These are phyloP conservation scores for Galaxea fascicularis DNA, from an alignment of 92 coral and sea anemone genomes.

Conservation along the genomic window DNA sequence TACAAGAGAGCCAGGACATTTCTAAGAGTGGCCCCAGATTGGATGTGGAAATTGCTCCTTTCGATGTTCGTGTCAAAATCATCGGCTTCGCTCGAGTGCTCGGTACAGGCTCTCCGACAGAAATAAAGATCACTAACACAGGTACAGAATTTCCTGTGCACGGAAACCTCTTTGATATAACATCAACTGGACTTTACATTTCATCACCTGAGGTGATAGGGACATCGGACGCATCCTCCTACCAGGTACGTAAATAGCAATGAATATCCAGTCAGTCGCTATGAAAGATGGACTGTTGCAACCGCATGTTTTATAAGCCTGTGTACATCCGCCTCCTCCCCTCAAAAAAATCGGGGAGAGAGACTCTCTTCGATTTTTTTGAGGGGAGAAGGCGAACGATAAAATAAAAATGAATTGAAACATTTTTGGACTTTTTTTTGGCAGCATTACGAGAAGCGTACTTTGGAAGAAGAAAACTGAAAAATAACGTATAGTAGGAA, in stretches of 20 bases:
- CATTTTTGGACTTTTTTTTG: no score
- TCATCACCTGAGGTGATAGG: slow-evolving; percentile 88
- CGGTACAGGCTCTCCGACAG: slow-evolving; percentile 83
- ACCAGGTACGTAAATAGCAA: slow-evolving; percentile 71
- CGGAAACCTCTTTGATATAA: slow-evolving; percentile 88
- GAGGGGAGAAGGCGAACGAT: no score
- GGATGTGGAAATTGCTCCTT: slow-evolving; percentile 79
- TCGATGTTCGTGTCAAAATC: slow-evolving; percentile 72
- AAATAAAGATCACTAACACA: slow-evolving; percentile 81
- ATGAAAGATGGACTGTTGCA: no score
- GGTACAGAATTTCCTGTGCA: slow-evolving; percentile 92
- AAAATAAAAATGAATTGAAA: no score
- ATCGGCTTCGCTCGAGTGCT: slow-evolving; percentile 85
- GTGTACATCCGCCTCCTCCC: no score
- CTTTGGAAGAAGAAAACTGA: no score
- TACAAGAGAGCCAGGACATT: slow-evolving; percentile 78
- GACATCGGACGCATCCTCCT: slow-evolving; percentile 64
- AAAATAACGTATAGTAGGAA: no score
- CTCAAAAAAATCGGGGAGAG: no score
- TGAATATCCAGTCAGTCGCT: no score
- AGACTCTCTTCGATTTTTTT: no score
- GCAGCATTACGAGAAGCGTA: no score
- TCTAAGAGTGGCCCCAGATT: slow-evolving; percentile 88
- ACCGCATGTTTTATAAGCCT: no score
- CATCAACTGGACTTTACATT: slow-evolving; percentile 80